Conservation (phyloP, 2,113 vertebrate genomes). For the Tragelaphus buxtoni region DNA sequence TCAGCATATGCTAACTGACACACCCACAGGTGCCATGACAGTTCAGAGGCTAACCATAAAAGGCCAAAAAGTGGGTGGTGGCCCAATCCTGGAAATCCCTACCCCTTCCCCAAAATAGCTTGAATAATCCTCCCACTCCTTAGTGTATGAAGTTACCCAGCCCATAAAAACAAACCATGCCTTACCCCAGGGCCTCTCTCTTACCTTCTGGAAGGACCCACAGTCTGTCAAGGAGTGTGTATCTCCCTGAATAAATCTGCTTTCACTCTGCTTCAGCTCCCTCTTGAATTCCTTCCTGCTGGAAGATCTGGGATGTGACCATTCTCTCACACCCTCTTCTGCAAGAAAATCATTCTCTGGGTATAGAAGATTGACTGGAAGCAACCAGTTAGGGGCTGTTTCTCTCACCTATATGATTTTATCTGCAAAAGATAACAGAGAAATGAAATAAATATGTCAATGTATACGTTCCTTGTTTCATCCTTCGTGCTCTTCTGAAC, state of each 20-base stretch:
- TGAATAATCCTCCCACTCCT: not conserved
- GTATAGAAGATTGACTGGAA: not conserved
- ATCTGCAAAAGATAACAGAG: not conserved
- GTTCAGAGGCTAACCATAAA: not conserved
- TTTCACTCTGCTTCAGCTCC: not conserved
- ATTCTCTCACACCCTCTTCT: not conserved
- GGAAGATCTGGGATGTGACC: not conserved
- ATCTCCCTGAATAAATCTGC: not conserved
- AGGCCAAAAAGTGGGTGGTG: not conserved
- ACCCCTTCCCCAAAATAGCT: not conserved
- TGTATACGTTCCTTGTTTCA: not conserved
- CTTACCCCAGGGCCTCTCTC: not conserved
- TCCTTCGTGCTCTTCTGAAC: not conserved
- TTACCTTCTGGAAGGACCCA: not conserved
- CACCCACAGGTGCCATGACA: not conserved
- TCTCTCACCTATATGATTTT: not conserved
- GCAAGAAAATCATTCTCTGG: not conserved
- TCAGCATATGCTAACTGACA: not conserved
- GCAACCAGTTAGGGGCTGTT: not conserved
- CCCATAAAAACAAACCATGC: not conserved
- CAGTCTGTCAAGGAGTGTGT: not conserved
- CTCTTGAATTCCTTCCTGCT: not conserved
- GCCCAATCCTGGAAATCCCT: not conserved
- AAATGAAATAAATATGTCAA: not conserved
- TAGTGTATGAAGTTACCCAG: not conserved